Conservation (phyloP, 1,140 invertebrate species). For the Zaprionus tsacasi region DNA sequence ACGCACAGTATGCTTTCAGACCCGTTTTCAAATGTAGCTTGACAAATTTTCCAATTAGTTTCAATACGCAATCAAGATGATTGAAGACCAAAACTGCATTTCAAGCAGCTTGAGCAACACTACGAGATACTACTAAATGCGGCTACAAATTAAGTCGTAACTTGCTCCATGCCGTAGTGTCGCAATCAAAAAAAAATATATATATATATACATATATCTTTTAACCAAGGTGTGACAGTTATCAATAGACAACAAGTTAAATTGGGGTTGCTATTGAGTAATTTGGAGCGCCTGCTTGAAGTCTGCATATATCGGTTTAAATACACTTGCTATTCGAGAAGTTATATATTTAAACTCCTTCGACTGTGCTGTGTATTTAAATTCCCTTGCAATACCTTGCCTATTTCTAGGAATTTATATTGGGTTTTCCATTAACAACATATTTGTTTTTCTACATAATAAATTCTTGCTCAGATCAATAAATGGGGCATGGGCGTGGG, state of each 20-base stretch:
- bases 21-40: not conserved
- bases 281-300: too few relatives aligned
- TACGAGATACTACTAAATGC: not conserved
- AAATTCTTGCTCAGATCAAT: not conserved
- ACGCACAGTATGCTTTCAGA: not conserved
- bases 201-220: not conserved
- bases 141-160: not conserved
- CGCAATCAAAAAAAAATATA: not conserved
- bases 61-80: constrained; percentile 10
- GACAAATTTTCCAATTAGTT: constrained; percentile 9
- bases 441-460: not conserved
- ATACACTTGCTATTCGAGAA: not conserved
- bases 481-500: not conserved
- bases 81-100: constrained; percentile 2
- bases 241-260: constrained; percentile 6
- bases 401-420: not conserved
- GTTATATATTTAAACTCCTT: too few relatives aligned
- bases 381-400: too few relatives aligned
- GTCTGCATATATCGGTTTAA: not conserved
- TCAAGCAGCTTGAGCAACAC: not conserved
- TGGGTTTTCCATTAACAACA: not conserved
- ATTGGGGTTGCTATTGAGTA: not conserved
- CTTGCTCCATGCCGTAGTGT: not conserved
- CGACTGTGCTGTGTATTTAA: too few relatives aligned
- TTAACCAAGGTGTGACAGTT: not conserved